Evolutionary conservation across 2,113 vertebrate genomes (phyloP).

Genomic region (Toxotes chatareus): DNA sequence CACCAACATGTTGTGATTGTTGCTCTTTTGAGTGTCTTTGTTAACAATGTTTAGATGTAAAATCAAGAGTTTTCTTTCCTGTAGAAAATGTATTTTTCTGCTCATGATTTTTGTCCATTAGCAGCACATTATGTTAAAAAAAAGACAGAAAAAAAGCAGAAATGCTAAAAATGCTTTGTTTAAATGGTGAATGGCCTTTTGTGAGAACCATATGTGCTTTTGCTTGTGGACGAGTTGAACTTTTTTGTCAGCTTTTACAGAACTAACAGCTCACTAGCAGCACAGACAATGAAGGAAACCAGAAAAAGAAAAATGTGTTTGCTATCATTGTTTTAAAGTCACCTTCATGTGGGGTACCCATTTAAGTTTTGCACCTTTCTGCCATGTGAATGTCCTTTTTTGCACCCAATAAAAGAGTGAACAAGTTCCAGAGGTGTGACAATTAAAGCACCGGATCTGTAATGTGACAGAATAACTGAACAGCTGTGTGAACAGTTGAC

Average conservation of each 20-base stretch:
- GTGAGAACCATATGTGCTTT: conserved; percentile 79
- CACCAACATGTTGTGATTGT: conserved; percentile 46
- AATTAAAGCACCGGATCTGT: conserved; percentile 20
- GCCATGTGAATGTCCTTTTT: conserved; percentile 73
- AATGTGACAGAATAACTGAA: conserved; percentile 15
- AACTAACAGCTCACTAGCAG: conserved; percentile 24
- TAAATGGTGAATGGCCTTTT: conserved; percentile 79
- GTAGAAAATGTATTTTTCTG: conserved; percentile 61
- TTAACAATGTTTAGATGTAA: conserved; percentile 58
- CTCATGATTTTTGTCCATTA: conserved; percentile 68
- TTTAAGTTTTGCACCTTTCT: conserved; percentile 58
- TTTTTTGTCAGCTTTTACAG: conserved; percentile 51
- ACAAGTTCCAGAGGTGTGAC: conserved; percentile 35
- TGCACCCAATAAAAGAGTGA: conserved; percentile 74
- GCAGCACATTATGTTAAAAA: conserved; percentile 39
- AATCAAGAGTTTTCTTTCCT: conserved; percentile 41
- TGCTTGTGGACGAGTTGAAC: conserved; percentile 62
- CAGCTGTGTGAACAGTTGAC: conserved; percentile 27
- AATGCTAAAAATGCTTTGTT: conserved; percentile 35
- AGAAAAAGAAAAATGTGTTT: conserved; percentile 42
- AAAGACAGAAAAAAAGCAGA: conserved; percentile 29
- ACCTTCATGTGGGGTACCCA: conserved; percentile 42
- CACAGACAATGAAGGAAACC: conserved; percentile 22
- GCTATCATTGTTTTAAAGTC: conserved; percentile 56
- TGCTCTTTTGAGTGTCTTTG: conserved; percentile 60